Base-by-base conservation (phyloP, 1,140 invertebrate species). In the Anoplophora glabripennis region DNA sequence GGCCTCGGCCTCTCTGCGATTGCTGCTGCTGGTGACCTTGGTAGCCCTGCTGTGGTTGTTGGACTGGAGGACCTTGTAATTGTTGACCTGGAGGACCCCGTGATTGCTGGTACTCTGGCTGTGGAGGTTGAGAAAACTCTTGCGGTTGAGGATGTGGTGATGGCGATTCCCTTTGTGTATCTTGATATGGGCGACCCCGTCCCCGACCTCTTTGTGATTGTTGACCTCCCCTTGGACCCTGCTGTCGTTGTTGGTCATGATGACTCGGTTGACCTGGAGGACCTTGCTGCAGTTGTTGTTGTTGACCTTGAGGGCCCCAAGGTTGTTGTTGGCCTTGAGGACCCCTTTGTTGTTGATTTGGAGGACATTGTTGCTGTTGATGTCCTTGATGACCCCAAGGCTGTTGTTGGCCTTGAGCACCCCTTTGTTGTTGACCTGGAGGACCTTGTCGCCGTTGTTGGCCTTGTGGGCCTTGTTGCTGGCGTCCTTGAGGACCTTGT, bases 171-270 rank as follows among this genome's bases (percentile, higher is more conserved):
- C n/a, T 14, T 37, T 34, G 48, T 3, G 4, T n/a, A 21, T 8
- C 34, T 51, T 3, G 18, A 1, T 17, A 35, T 51, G n/a, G 10
- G 11, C 10, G 48, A 1, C 12, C 11, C 34, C 12, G 28, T 12
- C 10, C 10, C 12, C 9, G 1, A 37, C 12, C 21, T 34, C 28
- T 49, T 49, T 49, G 47, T 49, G 11, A 9, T 11, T n/a, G 34
- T 7, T 17, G 17, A 28, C 21, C 21, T 28, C 21, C 5, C 21
- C 5, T 2, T 34, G n/a, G 48, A 5, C 14, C 41, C 33, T 58
- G 60, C 34, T 62, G 59, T 36, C 42, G 47, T 38, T 35, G 47
- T 18, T n/a, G 45, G 1, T 12, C 18, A 28, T 48, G 34, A 44
- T 51, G 47, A n/a, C n/a, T n/a, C 8, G n/a, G 47, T 46, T 12